Base-by-base conservation (phyloP, 2,113 vertebrate species). In the Oncorhynchus kisutch region DNA sequence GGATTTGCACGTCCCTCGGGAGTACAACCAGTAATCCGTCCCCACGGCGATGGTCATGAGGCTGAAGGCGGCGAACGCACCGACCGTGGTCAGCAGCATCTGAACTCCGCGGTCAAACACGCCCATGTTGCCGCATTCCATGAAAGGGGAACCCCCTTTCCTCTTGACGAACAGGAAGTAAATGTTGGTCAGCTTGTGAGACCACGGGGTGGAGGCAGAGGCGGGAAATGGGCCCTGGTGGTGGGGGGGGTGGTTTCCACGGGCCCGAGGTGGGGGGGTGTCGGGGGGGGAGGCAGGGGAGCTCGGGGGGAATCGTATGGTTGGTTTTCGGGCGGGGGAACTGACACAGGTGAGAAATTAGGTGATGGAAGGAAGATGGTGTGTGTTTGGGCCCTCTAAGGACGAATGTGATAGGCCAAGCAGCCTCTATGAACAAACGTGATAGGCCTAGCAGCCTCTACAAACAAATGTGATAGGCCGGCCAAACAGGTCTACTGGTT, bases 51-150 rank as follows among this genome's bases (percentile, higher is more conserved):
- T 98, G 94, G 97, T 98, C 97, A 99, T 99, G 90, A 99, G 95
- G 91, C 96, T 99, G 96, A 99, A 99, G 94, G 97, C 97, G 88
- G 97, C 96, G 90, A 99, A 99, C 93, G 97, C 96, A 94, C 97
- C 97, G 93, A 98, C 97, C 91, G 97, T 98, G 94, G 97, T 98
- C 94, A 99, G 96, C 93, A 99, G 95, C 97, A 98, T 99, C 94
- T 98, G 97, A 94, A 99, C 96, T 93, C 97, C 96, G 94, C 96
- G 96, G 94, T 99, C 97, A 98, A 98, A 98, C 91, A 97, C 96
- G 88, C 97, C 97, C 97, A 99, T 98, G 95, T 95, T 98, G 95
- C 97, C 96, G 94, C 96, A 98, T 98, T 97, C 96, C 95, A 98
- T 95, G 96, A 97, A 97, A 95, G 96, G 96, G 96, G 96, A 92